Conservation (phyloP, 23 tunicate genomes). For the Botrylloides violaceus region DNA sequence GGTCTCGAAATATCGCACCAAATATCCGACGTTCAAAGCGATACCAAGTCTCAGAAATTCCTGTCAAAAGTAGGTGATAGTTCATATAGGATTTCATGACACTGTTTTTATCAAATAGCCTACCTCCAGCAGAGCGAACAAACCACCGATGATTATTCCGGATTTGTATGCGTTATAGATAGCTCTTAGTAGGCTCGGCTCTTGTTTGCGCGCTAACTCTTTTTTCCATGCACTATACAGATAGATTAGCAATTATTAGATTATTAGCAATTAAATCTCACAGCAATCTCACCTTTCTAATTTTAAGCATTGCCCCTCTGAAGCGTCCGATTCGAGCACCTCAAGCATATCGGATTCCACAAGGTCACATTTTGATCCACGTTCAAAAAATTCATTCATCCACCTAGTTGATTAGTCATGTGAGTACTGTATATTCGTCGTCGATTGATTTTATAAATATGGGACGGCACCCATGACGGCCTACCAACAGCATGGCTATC, state of each 20-base stretch:
- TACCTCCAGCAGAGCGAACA: background rate
- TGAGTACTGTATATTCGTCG: too few relatives aligned
- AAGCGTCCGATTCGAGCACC: background rate
- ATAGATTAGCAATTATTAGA: too few relatives aligned
- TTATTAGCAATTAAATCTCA: too few relatives aligned
- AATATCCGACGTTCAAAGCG: background rate
- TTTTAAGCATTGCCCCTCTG: background rate
- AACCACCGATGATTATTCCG: background rate
- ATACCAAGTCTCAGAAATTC: background rate
- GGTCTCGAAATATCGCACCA: constrained; percentile 14
- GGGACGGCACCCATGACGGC: too few relatives aligned
- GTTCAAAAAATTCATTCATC: constrained; percentile 1
- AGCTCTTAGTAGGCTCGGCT: background rate
- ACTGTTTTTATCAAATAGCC: too few relatives aligned
- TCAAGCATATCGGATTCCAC: constrained; percentile 3
- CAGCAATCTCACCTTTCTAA: background rate
- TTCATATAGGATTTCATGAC: too few relatives aligned
- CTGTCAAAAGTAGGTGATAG: too few relatives aligned
- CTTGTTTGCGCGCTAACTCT: background rate
- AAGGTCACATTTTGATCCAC: background rate
- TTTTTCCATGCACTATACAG: background rate
- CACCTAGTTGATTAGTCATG: background rate
- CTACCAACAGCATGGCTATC: too few relatives aligned
- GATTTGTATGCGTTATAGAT: background rate
- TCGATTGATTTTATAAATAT: too few relatives aligned